These are phyloP conservation scores for Lycia hirtaria DNA, from an alignment of 2,888 invertebrate species.

Conservation along the genomic window DNA sequence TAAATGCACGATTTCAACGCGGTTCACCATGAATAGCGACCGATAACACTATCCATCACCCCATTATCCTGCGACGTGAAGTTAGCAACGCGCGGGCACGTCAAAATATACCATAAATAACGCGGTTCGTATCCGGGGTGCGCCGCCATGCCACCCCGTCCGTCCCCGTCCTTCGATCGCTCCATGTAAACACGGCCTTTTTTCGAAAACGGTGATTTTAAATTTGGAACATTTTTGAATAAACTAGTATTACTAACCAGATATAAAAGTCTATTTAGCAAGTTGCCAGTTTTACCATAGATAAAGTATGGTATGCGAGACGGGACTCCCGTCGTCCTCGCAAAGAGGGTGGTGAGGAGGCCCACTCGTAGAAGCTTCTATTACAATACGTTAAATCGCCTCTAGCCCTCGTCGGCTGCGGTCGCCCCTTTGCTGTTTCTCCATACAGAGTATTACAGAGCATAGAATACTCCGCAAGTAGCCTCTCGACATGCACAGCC, in stretches of 20 bases:
- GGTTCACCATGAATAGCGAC: conserved; percentile 75
- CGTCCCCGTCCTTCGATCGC: conserved; percentile 63
- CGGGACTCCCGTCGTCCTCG: conserved; percentile 45
- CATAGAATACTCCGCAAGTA: conserved; percentile 59
- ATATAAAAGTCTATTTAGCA: conserved; percentile 26
- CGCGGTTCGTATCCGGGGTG: conserved; percentile 70
- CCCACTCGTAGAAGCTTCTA: conserved; percentile 59
- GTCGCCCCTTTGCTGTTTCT: conserved; percentile 57
- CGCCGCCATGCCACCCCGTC: conserved; percentile 58
- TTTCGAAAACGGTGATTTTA: conserved; percentile 52
- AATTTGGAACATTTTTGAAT: conserved; percentile 53
- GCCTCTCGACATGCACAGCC: conserved; percentile 62
- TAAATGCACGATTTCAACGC: conserved; percentile 68
- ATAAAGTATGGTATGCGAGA: conserved; percentile 4
- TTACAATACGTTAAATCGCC: conserved; percentile 76
- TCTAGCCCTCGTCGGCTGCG: conserved; percentile 65
- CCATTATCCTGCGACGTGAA: conserved; percentile 80
- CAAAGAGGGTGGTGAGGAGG: conserved; percentile 54
- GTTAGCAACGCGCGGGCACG: conserved; percentile 78
- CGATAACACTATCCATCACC: conserved; percentile 85
- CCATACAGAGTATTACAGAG: too few relatives aligned
- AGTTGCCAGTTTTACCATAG: conserved; percentile 1
- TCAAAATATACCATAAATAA: conserved; percentile 85
- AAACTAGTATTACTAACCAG: conserved; percentile 36
- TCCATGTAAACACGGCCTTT: conserved; percentile 58